Base-by-base conservation (phyloP, 2,113 vertebrate genomes). In the Poicephalus meyeri region DNA sequence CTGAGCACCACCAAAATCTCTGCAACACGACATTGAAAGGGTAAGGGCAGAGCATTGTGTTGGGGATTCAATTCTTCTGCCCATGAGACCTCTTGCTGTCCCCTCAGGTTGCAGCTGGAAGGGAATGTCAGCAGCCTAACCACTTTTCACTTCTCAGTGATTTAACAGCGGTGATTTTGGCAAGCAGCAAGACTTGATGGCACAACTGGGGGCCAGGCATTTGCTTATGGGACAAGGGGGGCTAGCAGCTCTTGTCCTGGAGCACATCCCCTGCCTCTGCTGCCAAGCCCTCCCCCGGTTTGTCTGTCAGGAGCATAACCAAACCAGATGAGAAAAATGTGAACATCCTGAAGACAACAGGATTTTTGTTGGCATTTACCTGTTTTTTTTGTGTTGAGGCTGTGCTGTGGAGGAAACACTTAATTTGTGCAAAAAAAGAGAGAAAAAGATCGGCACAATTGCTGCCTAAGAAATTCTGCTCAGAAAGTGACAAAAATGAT, bases 171-270 rank as follows among this genome's bases (percentile, higher is more conserved):
- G n/a, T 39, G 42, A 19, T 58, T 31, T 25, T 69, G 47, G 52
- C 41, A 56, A 56, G 41, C 64, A 46, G 52, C 1, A 13, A 47
- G 63, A 69, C n/a, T 53, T 58, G 52, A 33, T 19, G 26, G 50
- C 33, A 37, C 13, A 42, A 37, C 16, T 4, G 1, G 4, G 49
- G 19, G 25, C 3, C 6, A 46, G 64, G 16, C 0, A 1, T 68
- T 69, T 39, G n/a, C 46, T 37, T 31, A 20, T 33, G 41, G 42
- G 21, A 37, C 3, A 11, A 47, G 21, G 21, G 52, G 52, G 47
- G 42, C 52, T 33, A 42, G 64, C 52, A 58, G 16, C 79, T 33
- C 9, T 6, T 21, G 16, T 29, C 42, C 52, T 7, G 2, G n/a
- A 10, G 52, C 13, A 3, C 64, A 37, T 33, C 20, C n/a, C n/a